A percentile compares a stretch with the other conserved stretches of the same genome.
Conservation (phyloP, 2,113 vertebrate species). For the Capreolus pygargus region DNA sequence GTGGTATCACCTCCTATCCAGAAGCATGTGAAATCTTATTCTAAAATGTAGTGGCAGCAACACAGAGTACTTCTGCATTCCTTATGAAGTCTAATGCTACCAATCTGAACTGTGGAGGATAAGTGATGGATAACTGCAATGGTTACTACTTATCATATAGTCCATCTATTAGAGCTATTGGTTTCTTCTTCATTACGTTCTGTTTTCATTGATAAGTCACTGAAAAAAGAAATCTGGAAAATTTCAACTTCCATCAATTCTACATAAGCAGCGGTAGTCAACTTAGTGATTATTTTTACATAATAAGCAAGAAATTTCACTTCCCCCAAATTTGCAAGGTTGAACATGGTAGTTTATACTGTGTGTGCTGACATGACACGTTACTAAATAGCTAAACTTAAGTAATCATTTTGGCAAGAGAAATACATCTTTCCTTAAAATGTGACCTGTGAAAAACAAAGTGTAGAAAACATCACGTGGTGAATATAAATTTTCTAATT, state of each 20-base stretch:
- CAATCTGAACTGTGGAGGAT: neutral
- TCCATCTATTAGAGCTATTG: neutral
- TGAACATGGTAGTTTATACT: neutral
- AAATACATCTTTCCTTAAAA: conserved; percentile 10
- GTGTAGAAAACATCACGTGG: neutral
- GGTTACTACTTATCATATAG: neutral
- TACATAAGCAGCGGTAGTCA: neutral
- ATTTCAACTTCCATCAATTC: neutral
- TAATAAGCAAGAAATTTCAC: neutral
- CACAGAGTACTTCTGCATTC: neutral
- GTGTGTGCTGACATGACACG: neutral
- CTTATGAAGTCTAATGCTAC: neutral
- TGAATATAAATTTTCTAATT: neutral
- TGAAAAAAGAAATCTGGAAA: neutral
- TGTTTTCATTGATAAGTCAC: neutral
- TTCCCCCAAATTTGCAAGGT: neutral
- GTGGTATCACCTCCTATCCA: neutral
- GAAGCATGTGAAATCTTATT: neutral
- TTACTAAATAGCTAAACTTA: neutral
- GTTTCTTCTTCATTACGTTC: neutral
- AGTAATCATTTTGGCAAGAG: neutral
- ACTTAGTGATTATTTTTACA: neutral
- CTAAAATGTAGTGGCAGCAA: neutral
- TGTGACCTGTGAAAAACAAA: neutral
- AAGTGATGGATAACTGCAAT: neutral